phyloP scores from a whole-genome alignment of 2,888 invertebrate species.

The Galeopsomyia nigrocyanea region DNA sequence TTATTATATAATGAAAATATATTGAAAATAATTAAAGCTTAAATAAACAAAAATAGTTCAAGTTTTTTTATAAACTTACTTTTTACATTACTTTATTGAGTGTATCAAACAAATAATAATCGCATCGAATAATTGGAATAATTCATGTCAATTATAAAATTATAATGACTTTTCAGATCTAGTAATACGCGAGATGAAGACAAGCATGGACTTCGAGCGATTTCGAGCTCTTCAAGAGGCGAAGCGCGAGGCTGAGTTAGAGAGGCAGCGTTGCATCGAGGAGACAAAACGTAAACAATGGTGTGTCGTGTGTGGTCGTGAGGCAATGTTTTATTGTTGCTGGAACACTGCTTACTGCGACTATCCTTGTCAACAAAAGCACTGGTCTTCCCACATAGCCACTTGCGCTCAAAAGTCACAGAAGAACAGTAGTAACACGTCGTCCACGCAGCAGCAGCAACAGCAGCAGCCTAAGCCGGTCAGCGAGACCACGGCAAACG shows the following conservation, averaged over 20 bases:
- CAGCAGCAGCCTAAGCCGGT: neutral
- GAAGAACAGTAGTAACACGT: constrained; percentile 10
- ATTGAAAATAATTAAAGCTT: no score
- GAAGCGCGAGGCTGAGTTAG: constrained; percentile 77
- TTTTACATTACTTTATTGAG: no score
- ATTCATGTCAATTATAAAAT: no score
- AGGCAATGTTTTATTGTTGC: constrained; percentile 94
- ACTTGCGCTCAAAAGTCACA: constrained; percentile 71
- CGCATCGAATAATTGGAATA: no score
- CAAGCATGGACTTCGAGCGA: constrained; percentile 80
- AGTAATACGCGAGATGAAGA: constrained; percentile 78
- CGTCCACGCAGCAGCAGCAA: constrained; percentile 11
- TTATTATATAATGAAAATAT: no score
- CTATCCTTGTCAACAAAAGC: constrained; percentile 87
- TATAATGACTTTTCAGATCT: constrained; percentile 71
- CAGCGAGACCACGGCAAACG: constrained; percentile 46
- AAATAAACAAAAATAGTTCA: no score
- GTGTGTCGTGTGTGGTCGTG: constrained; percentile 90
- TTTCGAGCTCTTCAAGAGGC: constrained; percentile 76
- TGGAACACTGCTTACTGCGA: constrained; percentile 97
- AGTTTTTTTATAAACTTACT: no score
- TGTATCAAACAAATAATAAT: no score
- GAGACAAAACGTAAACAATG: constrained; percentile 91
- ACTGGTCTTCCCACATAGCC: constrained; percentile 85
- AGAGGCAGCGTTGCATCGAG: constrained; percentile 80